Base-by-base conservation (phyloP, 2,113 vertebrate genomes). In the Pavo muticus region DNA sequence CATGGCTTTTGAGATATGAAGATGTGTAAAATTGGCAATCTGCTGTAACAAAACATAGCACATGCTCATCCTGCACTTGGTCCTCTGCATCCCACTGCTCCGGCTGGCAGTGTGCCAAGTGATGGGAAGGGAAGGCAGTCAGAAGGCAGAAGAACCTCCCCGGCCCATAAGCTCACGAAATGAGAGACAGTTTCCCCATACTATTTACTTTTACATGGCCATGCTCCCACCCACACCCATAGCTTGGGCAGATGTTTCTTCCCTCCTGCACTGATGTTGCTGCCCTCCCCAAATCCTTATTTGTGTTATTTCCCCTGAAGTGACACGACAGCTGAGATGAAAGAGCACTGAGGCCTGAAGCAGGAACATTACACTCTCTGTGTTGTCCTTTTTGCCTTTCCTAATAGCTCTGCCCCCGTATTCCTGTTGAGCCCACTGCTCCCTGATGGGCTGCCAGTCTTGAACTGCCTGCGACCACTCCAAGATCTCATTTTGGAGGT, bases 341-440 rank as follows among this genome's bases (percentile, higher is more conserved):
- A 80, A 67, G 52, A 72, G 42, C 59, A 47, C 8, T 48, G 3
- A 4, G 17, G 67, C 13, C 59, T 50, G 39, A 60, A 27, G 44
- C 13, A 5, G 64, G 59, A 84, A 11, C 64, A 35, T 2, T 27
- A 11, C 23, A 3, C 24, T 35, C 30, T 17, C 23, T 23, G 0
- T 32, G 83, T 40, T 1, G 0, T n/a, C n/a, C 39, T 71, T 60
- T 39, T 15, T 56, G 65, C 60, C 32, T 61, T 4, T 4, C 25
- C 37, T 11, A 6, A 29, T 3, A 61, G 14, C 19, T 45, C 35
- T 1, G 0, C n/a, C 1, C 0, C 67, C 2, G 2, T 27, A 60
- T 11, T 11, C 32, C 57, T 74, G 57, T 25, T 35, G 56, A 27
- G 40, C 7, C 50, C 50, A 27, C 25, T 4, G 27, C 57, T 2